Evolutionary conservation across 1,140 invertebrate species (phyloP).

Genomic region (Pogonus chalceus): DNA sequence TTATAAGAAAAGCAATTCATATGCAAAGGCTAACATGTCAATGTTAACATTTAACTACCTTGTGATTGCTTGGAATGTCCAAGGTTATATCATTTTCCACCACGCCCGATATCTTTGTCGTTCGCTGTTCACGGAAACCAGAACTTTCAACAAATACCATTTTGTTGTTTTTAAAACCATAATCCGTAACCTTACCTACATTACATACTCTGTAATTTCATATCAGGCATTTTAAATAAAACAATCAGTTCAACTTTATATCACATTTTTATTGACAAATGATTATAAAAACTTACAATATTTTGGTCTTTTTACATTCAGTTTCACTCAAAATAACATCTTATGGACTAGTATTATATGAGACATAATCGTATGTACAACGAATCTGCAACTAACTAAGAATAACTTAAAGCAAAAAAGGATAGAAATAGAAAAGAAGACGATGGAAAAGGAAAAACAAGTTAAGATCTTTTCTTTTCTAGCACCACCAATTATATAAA

Average conservation of each 20-base stretch:
- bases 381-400: not conserved
- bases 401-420: not conserved
- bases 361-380: not conserved
- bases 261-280: conserved; percentile 12
- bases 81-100: conserved; percentile 10
- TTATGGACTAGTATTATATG: conserved; percentile 43
- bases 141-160: not conserved
- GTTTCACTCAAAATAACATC: not conserved
- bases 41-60: conserved; percentile 4
- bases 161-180: not conserved
- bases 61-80: conserved; percentile 12
- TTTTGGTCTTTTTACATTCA: not conserved
- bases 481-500: not conserved
- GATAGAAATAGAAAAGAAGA: not conserved
- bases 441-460: no score
- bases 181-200: not conserved
- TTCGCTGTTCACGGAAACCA: no score
- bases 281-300: conserved; percentile 3
- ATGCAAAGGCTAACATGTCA: not conserved
- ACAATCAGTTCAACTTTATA: conserved; percentile 7
- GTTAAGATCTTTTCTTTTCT: no score
- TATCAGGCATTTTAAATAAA: conserved; percentile 8
- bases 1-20: not conserved
- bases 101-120: conserved; percentile 7
- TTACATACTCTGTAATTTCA: conserved; percentile 1